Base-by-base conservation (phyloP, 1,140 invertebrate genomes). In the Drosophila parabipectinata region DNA sequence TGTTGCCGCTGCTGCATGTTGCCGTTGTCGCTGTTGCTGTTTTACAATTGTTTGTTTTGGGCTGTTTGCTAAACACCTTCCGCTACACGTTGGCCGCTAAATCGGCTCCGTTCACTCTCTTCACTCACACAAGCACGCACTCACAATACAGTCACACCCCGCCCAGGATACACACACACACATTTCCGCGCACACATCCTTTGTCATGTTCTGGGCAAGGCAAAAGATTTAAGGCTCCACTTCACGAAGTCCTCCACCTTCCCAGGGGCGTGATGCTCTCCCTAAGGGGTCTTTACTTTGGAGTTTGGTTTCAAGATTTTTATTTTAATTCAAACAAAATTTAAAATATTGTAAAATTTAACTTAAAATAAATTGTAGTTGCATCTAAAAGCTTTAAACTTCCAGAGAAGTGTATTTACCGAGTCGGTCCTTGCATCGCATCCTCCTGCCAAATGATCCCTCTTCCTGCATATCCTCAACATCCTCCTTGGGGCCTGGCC, bases 41-140 rank as follows among this genome's bases (percentile, higher is more conserved):
- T 83, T 84, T 84, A 84, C 81, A 84, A 84, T 84, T 87, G 83
- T 87, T 88, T 87, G 84, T 87, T 90, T 90, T 71, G 71, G 72
- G 85, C 77, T 90, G 87, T 90, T 90, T 90, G 87, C 90, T 90
- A 90, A 90, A 90, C 87, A 90, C 87, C 87, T 90, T 90, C 87
- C 78, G 67, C 81, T 90, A 90, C 87, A 90, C 80, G 75, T 88
- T 79, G 63, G 66, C 52, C 50, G 59, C 53, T 41, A 68, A 78
- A 75, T 83, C 79, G 79, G 71, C 79, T 83, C 79, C 63, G 79
- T 79, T 79, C 66, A 34, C 41, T 39, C 45, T 30, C 47, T 14
- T 21, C 44, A 37, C 37, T 45, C 18, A 12, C 24, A 21, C 26
- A 59, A 14, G 18, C 58, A 14, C 32, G 12, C 30, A 18, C 54